phyloP scores from a whole-genome alignment of 2,797 vertebrate species.

The Pseudochaenichthys georgianus region DNA sequence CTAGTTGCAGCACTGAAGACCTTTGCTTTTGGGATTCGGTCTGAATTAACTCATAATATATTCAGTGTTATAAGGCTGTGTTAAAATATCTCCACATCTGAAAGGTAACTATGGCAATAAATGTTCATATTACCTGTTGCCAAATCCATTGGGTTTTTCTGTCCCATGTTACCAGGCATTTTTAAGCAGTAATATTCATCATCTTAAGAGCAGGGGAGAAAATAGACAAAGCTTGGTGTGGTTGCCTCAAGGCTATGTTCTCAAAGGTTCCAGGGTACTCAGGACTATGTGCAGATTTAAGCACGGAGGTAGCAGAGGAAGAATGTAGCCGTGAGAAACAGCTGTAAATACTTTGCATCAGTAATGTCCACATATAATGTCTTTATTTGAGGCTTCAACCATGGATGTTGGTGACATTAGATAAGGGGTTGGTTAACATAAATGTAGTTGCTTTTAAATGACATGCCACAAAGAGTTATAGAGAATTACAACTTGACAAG shows the following conservation, averaged over 20 bases:
- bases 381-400: conserved; percentile 13
- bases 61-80: neutral
- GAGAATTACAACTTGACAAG: conserved; percentile 20
- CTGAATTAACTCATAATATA: neutral
- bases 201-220: conserved; percentile 42
- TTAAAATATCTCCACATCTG: neutral
- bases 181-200: conserved; percentile 45
- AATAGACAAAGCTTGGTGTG: conserved; percentile 55
- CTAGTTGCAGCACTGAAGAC: neutral
- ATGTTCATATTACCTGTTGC: neutral
- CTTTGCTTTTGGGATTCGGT: neutral
- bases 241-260: conserved; percentile 58
- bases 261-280: conserved; percentile 53
- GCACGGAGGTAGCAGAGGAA: conserved; percentile 20
- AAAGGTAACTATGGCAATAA: neutral
- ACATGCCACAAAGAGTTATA: conserved; percentile 12
- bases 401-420: conserved; percentile 14
- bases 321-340: conserved; percentile 10
- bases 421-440: conserved; percentile 3
- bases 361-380: conserved; percentile 4
- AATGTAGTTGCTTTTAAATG: conserved; percentile 14
- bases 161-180: neutral
- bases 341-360: neutral
- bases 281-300: conserved; percentile 45
- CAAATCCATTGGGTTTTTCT: neutral